Base-by-base conservation (phyloP, 1,140 invertebrate genomes). In the Cydia splendana region DNA sequence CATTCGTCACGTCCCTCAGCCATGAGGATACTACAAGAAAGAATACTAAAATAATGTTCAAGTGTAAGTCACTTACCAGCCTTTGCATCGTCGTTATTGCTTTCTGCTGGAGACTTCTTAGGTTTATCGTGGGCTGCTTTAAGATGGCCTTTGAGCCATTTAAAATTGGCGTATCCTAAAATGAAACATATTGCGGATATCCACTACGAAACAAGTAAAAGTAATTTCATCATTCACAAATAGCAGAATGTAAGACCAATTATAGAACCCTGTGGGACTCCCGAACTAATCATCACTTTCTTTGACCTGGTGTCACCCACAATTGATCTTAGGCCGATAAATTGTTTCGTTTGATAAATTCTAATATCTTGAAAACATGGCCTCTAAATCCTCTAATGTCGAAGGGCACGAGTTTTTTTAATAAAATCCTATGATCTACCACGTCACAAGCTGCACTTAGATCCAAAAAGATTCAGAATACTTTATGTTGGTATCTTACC, bases 61-160 rank as follows among this genome's bases (percentile, higher is more conserved):
- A 51, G 4, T 78, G 20, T 15, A 51, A n/a, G 1, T 38, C 5
- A 65, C 24, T 65, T 75, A 57, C 57, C 53, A 12, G 65, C 24
- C 20, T 12, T 13, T 18, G 13, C 12, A 9, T 76, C 48, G 38
- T 75, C 48, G 51, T 53, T 53, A 34, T 73, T 74, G 67, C 65
- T 75, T 48, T 76, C 67, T 3, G 42, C 42, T 62, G 82, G 82
- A 7, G 65, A 12, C 45, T 62, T 62, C 9, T 20, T 20, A 62
- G 57, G 7, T 62, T 79, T 85, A 15, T 85, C 84, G 28, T 92
- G 90, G 1, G 88, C 90, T 2, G 87, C 86, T 83, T 86, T 90
- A 2, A 92, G 13, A 74, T 92, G 90, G 5, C 82, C 88, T 78
- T 86, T 90, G 2, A 92, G 76, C 87, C 87, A 92, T 83, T 89